Conservation (phyloP, 2,797 vertebrate species). For the Acomys russatus region DNA sequence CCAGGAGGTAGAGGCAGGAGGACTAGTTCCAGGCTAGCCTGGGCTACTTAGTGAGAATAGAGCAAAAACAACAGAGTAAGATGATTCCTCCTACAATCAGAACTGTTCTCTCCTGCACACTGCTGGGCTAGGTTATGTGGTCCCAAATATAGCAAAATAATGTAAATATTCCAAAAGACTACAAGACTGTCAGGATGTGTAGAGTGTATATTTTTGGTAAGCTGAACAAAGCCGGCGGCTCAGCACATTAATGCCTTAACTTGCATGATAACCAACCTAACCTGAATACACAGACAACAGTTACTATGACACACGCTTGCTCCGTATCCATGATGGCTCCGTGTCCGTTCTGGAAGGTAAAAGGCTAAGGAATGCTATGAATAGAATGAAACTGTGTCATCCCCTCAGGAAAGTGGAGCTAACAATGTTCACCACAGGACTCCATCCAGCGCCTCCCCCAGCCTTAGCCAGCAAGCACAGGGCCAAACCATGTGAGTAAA, state of each 20-base stretch:
- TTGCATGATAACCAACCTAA: not conserved
- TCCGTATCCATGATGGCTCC: not conserved
- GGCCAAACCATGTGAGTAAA: not conserved
- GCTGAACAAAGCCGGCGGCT: not conserved
- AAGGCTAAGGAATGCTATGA: not conserved
- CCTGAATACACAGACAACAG: not conserved
- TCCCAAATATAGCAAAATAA: not conserved
- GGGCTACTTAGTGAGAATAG: not conserved
- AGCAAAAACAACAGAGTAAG: not conserved
- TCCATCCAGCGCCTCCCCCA: not conserved
- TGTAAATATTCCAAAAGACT: constrained; percentile 7
- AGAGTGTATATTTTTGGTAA: not conserved
- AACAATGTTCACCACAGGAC: not conserved
- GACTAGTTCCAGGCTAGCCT: not conserved
- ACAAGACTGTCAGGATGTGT: not conserved
- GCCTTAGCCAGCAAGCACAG: not conserved
- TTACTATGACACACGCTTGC: not conserved
- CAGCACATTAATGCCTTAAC: not conserved
- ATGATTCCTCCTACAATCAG: not conserved
- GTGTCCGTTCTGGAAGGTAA: not conserved
- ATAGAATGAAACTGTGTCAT: not conserved
- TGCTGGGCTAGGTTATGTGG: not conserved
- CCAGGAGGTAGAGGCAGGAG: not conserved
- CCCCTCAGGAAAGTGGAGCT: not conserved
- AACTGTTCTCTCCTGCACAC: not conserved